Evolutionary conservation across 2,888 invertebrate species (phyloP).

Genomic region (Yponomeuta evonymella): DNA sequence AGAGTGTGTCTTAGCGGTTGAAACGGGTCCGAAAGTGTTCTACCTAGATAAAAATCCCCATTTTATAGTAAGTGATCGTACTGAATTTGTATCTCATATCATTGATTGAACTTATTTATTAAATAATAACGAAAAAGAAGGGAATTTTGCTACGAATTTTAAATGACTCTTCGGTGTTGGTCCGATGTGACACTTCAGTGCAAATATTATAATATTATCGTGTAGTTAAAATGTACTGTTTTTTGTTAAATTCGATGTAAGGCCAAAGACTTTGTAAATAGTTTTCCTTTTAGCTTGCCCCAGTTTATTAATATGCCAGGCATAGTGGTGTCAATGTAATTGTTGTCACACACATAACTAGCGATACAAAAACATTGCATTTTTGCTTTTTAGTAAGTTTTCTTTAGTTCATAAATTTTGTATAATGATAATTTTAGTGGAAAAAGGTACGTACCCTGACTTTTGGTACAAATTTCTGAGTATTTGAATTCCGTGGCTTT

Average conservation of each 20-base stretch:
- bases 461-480: conserved; percentile 63
- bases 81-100: conserved; percentile 29
- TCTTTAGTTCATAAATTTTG: conserved; percentile 40
- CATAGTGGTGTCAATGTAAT: conserved; percentile 37
- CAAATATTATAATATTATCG: conserved; percentile 35
- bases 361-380: conserved; percentile 70
- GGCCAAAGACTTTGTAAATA: conserved; percentile 75
- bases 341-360: conserved; percentile 30
- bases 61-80: conserved; percentile 25
- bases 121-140: conserved; percentile 23
- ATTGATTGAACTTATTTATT: conserved; percentile 35
- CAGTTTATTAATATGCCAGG: conserved; percentile 43
- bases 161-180: conserved; percentile 24
- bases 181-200: conserved; percentile 38
- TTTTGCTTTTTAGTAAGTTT: conserved; percentile 61
- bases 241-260: conserved; percentile 54
- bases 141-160: conserved; percentile 15
- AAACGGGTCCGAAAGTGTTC: conserved; percentile 40
- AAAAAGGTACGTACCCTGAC: conserved; percentile 46
- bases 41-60: conserved; percentile 20
- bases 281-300: conserved; percentile 35
- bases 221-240: conserved; percentile 41
- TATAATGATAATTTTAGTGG: conserved; percentile 11
- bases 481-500: conserved; percentile 35
- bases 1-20: conserved; percentile 31